These are phyloP conservation scores for Cyprinodon diabolis DNA, from an alignment of 2,797 vertebrate species.

Conservation along the genomic window DNA sequence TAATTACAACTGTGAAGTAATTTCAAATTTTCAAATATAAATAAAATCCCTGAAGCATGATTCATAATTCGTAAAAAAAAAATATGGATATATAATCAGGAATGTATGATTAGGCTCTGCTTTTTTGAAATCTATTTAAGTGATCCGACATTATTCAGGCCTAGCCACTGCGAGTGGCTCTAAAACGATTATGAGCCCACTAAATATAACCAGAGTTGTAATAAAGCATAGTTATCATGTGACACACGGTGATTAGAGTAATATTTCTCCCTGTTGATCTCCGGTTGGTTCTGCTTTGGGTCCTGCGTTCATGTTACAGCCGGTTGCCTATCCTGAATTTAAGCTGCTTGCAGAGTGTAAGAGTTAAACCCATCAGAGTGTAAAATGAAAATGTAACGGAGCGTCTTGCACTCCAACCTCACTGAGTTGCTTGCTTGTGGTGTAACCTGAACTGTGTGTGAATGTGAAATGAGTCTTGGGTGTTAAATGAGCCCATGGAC, in stretches of 20 bases:
- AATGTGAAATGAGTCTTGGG: constrained; percentile 13
- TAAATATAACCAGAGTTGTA: constrained; percentile 2
- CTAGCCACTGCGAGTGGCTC: neutral
- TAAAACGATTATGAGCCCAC: neutral
- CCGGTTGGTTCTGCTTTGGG: constrained; percentile 7
- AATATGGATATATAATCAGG: too few relatives aligned
- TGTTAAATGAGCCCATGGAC: constrained; percentile 11
- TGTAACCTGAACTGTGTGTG: constrained; percentile 19
- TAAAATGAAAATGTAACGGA: constrained; percentile 54
- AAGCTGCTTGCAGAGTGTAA: constrained; percentile 27
- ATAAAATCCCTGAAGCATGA: too few relatives aligned
- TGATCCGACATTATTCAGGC: neutral
- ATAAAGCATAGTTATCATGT: constrained; percentile 13
- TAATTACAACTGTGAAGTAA: too few relatives aligned
- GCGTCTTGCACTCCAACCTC: constrained; percentile 2
- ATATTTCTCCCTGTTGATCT: constrained; percentile 11
- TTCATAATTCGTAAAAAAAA: too few relatives aligned
- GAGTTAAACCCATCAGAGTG: constrained; percentile 49
- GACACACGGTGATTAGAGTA: constrained; percentile 7
- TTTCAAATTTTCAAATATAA: too few relatives aligned
- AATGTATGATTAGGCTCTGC: too few relatives aligned
- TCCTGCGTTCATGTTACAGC: constrained; percentile 22
- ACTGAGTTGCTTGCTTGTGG: neutral
- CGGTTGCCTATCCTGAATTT: constrained; percentile 21
- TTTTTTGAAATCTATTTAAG: too few relatives aligned